Percentiles rank a stretch among this genome's conserved stretches.
Evolutionary conservation across 1,140 invertebrate genomes (phyloP).

Genomic region (Melanaphis sacchari): DNA sequence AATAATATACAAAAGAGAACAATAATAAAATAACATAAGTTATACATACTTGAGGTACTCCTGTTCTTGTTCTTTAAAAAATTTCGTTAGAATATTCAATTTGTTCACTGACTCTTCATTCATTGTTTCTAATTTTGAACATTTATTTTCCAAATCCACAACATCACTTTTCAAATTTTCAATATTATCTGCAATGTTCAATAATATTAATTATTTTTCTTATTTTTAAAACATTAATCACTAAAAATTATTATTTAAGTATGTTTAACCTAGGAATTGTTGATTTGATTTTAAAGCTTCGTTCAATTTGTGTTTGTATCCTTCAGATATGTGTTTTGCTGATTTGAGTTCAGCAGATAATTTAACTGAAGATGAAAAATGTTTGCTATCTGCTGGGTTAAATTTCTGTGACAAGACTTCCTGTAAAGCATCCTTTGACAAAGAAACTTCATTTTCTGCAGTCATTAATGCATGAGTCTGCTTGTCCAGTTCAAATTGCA

Average conservation of each 20-base stretch:
- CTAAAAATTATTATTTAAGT: neutral
- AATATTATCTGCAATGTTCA: constrained; percentile 28
- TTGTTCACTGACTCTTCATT: constrained; percentile 35
- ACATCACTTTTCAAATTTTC: constrained; percentile 29
- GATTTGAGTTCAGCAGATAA: constrained; percentile 48
- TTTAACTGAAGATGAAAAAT: constrained; percentile 30
- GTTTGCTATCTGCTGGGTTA: constrained; percentile 21
- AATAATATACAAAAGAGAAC: neutral
- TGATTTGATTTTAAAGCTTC: constrained; percentile 23
- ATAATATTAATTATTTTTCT: neutral
- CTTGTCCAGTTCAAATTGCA: constrained; percentile 43
- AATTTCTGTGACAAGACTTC: constrained; percentile 42
- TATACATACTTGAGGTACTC: constrained; percentile 40
- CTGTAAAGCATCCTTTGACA: constrained; percentile 36
- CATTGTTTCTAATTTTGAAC: constrained; percentile 15
- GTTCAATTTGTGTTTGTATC: constrained; percentile 30
- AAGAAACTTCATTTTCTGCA: constrained; percentile 32
- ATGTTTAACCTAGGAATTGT: neutral
- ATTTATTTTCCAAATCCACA: neutral
- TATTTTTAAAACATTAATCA: neutral
- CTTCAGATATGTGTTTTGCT: constrained; percentile 24
- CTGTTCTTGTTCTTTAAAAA: constrained; percentile 55
- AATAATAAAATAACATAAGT: neutral
- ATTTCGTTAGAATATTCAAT: constrained; percentile 43
- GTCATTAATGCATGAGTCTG: neutral